Conservation (phyloP, 2,888 invertebrate species). For the Tupiocoris notatus region DNA sequence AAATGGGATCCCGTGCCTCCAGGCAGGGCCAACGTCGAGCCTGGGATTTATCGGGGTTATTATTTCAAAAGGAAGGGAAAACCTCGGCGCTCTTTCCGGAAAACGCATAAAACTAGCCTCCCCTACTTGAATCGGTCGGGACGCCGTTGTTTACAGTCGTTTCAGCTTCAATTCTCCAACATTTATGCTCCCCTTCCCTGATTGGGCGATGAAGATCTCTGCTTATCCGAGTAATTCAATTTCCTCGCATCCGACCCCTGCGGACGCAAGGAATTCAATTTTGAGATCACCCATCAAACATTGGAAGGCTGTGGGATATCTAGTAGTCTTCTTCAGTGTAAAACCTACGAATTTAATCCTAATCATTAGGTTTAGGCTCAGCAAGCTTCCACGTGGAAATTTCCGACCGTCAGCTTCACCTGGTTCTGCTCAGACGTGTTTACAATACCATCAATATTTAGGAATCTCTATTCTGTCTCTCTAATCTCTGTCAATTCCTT, state of each 20-base stretch:
- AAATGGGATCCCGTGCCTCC: neutral
- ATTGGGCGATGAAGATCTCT: neutral
- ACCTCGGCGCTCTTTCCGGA: neutral
- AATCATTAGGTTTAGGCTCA: too few relatives aligned
- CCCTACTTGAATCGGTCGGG: neutral
- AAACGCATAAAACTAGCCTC: neutral
- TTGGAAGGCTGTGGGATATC: neutral
- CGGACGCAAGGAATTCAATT: neutral
- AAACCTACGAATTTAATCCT: neutral
- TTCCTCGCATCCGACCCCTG: neutral
- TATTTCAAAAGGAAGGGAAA: constrained; percentile 20
- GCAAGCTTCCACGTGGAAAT: too few relatives aligned
- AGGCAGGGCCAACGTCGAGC: neutral
- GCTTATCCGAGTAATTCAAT: neutral
- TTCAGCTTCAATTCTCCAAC: neutral
- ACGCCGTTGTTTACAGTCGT: neutral
- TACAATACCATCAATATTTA: too few relatives aligned
- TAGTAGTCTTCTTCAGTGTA: too few relatives aligned
- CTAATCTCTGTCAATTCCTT: too few relatives aligned
- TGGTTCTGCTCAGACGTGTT: too few relatives aligned
- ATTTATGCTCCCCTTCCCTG: neutral
- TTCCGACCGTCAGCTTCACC: too few relatives aligned
- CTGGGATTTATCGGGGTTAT: constrained; percentile 37
- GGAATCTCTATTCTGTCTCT: too few relatives aligned
- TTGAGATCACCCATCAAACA: neutral